phyloP scores from a whole-genome alignment of 1,140 invertebrate genomes.

The Cydia pomonella region DNA sequence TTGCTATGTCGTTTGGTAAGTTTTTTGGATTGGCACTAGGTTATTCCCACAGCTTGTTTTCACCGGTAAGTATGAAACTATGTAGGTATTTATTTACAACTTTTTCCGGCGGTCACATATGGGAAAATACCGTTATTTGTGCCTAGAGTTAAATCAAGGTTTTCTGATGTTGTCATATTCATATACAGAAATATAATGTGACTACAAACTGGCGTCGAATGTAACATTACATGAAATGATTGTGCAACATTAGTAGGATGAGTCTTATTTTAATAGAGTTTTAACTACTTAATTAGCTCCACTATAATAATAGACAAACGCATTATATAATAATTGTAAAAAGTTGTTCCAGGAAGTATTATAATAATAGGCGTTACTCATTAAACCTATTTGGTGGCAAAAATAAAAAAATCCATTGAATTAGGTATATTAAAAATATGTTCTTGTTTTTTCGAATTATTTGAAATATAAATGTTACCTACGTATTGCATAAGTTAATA shows the following conservation, averaged over 20 bases:
- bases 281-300: constrained; percentile 16
- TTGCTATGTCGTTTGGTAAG: constrained; percentile 95
- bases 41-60: too few species aligned
- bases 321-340: constrained; percentile 22
- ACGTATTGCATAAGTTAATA: too few species aligned
- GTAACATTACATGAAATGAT: neutral
- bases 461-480: too few species aligned
- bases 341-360: neutral
- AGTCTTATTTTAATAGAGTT: constrained; percentile 16
- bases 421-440: too few species aligned
- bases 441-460: too few species aligned
- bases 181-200: neutral
- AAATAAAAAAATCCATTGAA: too few species aligned
- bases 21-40: too few species aligned
- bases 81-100: too few species aligned
- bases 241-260: neutral
- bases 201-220: neutral
- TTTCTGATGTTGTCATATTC: too few species aligned
- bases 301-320: neutral
- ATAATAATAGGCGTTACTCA: neutral
- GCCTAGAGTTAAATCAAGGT: neutral
- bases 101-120: too few species aligned
- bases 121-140: constrained; percentile 81
- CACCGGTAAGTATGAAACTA: too few species aligned
- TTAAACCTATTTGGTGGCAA: neutral